Base-by-base conservation (phyloP, 2,797 vertebrate species). In the Xiphorhynchus erythropygius region DNA sequence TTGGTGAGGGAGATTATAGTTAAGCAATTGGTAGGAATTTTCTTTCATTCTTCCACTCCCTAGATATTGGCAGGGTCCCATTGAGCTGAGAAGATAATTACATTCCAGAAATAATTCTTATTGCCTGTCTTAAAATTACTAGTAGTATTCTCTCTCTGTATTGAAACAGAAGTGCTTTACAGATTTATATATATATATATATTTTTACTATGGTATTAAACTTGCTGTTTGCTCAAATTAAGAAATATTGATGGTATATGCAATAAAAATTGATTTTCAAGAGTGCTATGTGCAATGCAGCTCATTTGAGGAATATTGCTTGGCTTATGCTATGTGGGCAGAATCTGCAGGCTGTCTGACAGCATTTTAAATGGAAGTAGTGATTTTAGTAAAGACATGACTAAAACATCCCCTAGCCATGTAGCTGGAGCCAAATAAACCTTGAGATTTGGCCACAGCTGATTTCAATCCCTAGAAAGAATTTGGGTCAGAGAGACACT, bases 391-490 rank as follows among this genome's bases (percentile, higher is more conserved):
- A 84, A 84, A 69, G 42, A 91, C 69, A 85, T 63, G 28, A 95
- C 94, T 96, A 93, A 94, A 96, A 87, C 55, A 95, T 81, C 8
- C 11, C n/a, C 46, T 60, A 65, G 49, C 30, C 84, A 83, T 71
- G 75, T 35, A 87, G 52, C 64, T 93, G 46, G 69, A 92, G 91
- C 91, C 94, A 97, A 96, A 74, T 35, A 77, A 50, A 41, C 28
- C 42, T 84, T 77, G 68, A 41, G 53, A 89, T 83, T 42, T 87
- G 56, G 57, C 78, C 87, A 80, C 71, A 87, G 25, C 30, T 68
- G 22, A 87, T 85, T 94, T 91, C 68, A 83, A 68, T 90, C 57
- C 78, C 62, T 84, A 84, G 90, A 93, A 95, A 95, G 92, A 90
- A 80, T 83, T 32, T 89, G 25, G 32, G 41, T 77, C 42, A 68